phyloP scores from a whole-genome alignment of 2,113 vertebrate genomes.

The Paramisgurnus dabryanus region DNA sequence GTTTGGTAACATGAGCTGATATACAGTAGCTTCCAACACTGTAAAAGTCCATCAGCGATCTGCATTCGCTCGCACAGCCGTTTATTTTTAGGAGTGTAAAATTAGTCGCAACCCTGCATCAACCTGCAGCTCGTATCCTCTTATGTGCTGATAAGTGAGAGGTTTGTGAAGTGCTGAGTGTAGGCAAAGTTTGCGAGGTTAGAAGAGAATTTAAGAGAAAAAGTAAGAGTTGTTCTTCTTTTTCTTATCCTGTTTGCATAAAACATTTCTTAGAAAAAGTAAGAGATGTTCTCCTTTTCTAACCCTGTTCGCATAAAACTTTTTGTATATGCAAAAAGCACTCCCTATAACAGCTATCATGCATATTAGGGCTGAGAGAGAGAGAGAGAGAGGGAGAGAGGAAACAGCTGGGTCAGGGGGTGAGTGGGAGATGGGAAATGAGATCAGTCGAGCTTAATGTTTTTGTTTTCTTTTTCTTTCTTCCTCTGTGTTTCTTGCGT shows the following conservation, averaged over 20 bases:
- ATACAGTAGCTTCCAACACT: constrained; percentile 49
- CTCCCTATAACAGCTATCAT: not conserved
- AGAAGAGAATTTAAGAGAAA: not conserved
- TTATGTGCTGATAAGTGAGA: constrained; percentile 17
- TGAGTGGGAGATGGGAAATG: constrained; percentile 50
- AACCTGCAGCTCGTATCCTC: constrained; percentile 7
- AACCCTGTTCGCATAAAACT: not conserved
- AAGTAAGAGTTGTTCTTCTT: too few species aligned
- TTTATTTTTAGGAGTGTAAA: constrained; percentile 49
- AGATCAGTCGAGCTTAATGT: constrained; percentile 26
- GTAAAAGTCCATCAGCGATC: constrained; percentile 46
- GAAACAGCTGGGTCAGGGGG: constrained; percentile 46
- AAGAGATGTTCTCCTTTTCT: not conserved
- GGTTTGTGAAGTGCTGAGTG: not conserved
- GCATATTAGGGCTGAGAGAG: constrained; percentile 1
- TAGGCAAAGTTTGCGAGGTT: not conserved
- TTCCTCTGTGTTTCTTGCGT: not conserved
- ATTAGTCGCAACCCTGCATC: constrained; percentile 18
- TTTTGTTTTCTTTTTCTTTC: constrained; percentile 28
- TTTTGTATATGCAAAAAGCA: not conserved
- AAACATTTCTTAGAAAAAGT: too few species aligned
- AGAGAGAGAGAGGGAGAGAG: constrained; percentile 22
- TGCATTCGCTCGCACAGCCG: not conserved
- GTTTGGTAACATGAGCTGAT: constrained; percentile 21
- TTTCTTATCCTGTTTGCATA: too few species aligned